Conservation (phyloP, 1,140 invertebrate species). For the Drosophila malerkotliana region DNA sequence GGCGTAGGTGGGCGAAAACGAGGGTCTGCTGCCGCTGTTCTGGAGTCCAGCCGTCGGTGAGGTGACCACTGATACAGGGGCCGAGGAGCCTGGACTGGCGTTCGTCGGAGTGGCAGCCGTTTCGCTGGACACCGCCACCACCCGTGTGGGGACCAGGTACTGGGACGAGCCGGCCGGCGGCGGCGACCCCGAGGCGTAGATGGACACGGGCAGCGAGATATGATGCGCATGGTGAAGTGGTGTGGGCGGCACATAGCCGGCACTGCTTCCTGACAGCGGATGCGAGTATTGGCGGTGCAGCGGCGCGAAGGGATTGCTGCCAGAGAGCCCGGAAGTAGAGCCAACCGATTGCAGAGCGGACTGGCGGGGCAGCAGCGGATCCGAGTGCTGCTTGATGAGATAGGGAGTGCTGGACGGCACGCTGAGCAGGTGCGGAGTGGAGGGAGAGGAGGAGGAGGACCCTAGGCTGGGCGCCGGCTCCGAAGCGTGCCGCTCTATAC, state of each 20-base stretch:
- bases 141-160: conserved; percentile 75
- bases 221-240: conserved; percentile 78
- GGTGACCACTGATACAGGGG: conserved; percentile 54
- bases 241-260: conserved; percentile 58
- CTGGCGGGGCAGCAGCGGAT: conserved; percentile 87
- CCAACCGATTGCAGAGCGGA: conserved; percentile 72
- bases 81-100: conserved; percentile 41
- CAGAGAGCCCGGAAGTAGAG: conserved; percentile 76
- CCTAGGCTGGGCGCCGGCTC: conserved; percentile 85
- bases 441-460: conserved; percentile 35
- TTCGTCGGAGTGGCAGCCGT: conserved; percentile 64
- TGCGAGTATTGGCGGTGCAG: conserved; percentile 86
- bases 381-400: conserved; percentile 88
- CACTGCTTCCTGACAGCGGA: conserved; percentile 65
- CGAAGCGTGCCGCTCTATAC: conserved; percentile 86
- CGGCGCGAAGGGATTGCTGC: conserved; percentile 76
- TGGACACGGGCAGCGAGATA: conserved; percentile 79
- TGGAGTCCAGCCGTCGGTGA: conserved; percentile 51
- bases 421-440: conserved; percentile 85
- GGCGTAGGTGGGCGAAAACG: conserved; percentile 66
- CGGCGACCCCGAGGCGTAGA: conserved; percentile 78
- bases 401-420: conserved; percentile 85
- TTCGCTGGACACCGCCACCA: conserved; percentile 63
- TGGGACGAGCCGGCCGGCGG: conserved; percentile 79
- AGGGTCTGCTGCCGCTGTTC: conserved; percentile 46